Conservation (phyloP, 2,797 vertebrate species). For the Pangasius djambal region DNA sequence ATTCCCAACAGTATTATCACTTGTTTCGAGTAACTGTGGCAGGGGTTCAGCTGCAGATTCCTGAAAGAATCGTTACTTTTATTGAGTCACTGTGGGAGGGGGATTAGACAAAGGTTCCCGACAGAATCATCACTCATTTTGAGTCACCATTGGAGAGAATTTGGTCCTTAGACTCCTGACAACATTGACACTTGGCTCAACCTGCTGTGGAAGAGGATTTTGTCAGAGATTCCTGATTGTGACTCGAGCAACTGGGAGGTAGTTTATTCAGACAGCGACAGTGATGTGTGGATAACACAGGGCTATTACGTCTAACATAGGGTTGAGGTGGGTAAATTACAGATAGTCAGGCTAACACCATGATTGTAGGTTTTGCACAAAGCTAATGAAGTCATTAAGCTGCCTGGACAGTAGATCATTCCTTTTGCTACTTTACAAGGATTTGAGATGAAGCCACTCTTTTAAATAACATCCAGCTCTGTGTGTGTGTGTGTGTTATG, state of each 20-base stretch:
- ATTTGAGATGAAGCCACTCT: neutral
- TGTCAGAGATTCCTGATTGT: neutral
- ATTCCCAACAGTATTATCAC: neutral
- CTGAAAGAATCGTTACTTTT: neutral
- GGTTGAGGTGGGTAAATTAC: too few species aligned
- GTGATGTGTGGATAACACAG: neutral
- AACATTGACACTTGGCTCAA: neutral
- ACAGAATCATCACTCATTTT: neutral
- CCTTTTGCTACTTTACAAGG: neutral
- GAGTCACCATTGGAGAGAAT: neutral
- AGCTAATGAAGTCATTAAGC: neutral
- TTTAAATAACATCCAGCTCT: conserved; percentile 1
- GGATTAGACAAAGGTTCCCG: neutral
- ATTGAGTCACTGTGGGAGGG: neutral
- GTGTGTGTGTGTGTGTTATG: neutral
- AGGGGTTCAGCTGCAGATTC: neutral
- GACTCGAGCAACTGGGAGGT: neutral
- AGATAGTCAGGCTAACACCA: neutral
- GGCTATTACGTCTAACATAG: neutral
- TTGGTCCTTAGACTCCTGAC: neutral
- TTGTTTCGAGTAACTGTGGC: neutral
- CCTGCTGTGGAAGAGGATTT: neutral
- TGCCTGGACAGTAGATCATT: neutral
- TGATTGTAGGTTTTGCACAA: neutral
- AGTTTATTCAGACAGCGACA: neutral